These are phyloP conservation scores for Camponotus vicinus DNA, from an alignment of 1,140 invertebrate genomes.

Conservation along the genomic window DNA sequence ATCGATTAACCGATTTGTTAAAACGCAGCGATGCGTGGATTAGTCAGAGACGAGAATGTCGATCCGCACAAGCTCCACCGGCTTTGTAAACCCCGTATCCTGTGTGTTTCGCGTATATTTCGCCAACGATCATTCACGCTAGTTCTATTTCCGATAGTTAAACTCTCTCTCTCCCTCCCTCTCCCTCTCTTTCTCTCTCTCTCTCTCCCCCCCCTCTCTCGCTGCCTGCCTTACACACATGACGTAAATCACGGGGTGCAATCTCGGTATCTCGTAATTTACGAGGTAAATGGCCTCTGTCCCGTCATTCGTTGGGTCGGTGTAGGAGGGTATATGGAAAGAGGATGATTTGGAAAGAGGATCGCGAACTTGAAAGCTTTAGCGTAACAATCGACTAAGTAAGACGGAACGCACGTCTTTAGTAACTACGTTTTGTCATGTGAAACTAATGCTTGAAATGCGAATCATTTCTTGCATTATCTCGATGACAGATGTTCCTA, in stretches of 20 bases:
- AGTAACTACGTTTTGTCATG: neutral
- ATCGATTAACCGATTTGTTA: neutral
- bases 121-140: slow-evolving; percentile 46
- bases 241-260: slow-evolving; percentile 55
- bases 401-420: neutral
- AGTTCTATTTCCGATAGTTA: slow-evolving; percentile 58
- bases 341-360: slow-evolving; percentile 44
- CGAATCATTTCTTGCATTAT: neutral
- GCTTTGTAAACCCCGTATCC: slow-evolving; percentile 38
- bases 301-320: neutral
- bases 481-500: neutral
- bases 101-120: neutral
- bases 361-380: neutral
- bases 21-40: neutral
- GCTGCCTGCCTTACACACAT: slow-evolving; percentile 56
- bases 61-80: neutral
- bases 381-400: neutral
- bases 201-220: neutral
- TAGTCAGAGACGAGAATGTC: neutral
- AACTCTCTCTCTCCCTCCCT: neutral
- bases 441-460: neutral
- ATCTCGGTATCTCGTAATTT: slow-evolving; percentile 63
- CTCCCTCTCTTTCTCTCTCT: neutral
- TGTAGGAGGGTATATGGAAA: neutral
- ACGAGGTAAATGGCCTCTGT: slow-evolving; percentile 48